phyloP scores from a whole-genome alignment of 2,113 vertebrate species.

The Baryphthengus martii region DNA sequence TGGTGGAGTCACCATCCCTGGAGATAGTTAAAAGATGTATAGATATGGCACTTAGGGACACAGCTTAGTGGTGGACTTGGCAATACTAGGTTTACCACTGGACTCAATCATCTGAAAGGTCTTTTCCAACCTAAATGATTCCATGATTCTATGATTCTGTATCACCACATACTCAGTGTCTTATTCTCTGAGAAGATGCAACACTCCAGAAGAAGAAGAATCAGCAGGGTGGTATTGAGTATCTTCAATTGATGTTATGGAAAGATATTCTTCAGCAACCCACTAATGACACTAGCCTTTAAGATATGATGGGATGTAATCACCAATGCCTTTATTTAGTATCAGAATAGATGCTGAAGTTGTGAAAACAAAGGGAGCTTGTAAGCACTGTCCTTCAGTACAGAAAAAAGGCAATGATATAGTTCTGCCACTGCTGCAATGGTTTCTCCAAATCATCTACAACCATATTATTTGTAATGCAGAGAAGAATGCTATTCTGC shows the following conservation, averaged over 20 bases:
- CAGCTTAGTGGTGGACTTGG: not conserved
- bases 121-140: no score
- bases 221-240: not conserved
- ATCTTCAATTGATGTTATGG: not conserved
- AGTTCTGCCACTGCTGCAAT: not conserved
- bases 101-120: not conserved
- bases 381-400: not conserved
- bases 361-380: not conserved
- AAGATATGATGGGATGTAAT: not conserved
- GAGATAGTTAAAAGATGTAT: not conserved
- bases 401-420: not conserved
- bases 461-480: not conserved
- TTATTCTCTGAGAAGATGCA: not conserved
- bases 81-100: not conserved
- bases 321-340: not conserved
- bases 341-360: not conserved
- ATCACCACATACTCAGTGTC: not conserved
- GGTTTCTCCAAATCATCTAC: not conserved
- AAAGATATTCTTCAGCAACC: not conserved
- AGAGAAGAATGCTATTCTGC: not conserved
- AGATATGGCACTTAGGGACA: no score
- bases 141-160: not conserved
- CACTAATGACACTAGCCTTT: not conserved
- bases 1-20: not conserved
- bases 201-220: not conserved